Base-by-base conservation (phyloP, 1,140 invertebrate genomes). In the Trachymyrmex septentrionalis region DNA sequence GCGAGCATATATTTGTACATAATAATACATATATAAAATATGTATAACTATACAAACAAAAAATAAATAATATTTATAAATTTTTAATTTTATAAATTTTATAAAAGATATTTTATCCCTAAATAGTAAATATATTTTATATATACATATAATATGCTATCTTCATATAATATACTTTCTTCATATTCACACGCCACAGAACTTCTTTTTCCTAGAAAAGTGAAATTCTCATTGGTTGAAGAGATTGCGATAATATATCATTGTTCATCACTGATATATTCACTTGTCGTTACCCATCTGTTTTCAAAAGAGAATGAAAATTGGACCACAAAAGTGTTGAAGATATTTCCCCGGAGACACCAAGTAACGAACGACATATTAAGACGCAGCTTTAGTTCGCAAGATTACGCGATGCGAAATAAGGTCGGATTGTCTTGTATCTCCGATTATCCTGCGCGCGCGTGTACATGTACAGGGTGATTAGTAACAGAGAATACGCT, bases 371-470 rank as follows among this genome's bases (percentile, higher is more conserved):
- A 53, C 78, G 55, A 30, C 55, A 44, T 82, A 84, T 84, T 84
- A 84, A 75, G 80, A 75, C 57, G n/a, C 69, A 75, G 55, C 69
- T 75, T 84, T 75, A 75, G 57, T 27, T 50, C 48, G 38, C 24
- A 44, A 84, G 69, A 84, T 73, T 82, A 82, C n/a, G n/a, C 80
- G 55, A 73, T 50, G 80, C 55, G 55, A 84, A 75, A 73, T 73
- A 84, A 44, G 27, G 57, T 82, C 80, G 55, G 80, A 82, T 82
- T 82, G 66, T 73, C 67, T 82, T 61, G 38, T 57, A 75, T 84
- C 72, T 57, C 38, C 38, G 55, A 48, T 63, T 75, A 55, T 84
- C 12, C 12, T 24, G 34, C 16, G 50, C 53, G 24, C 38, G 38
- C 38, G 55, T 50, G 38, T 16, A 61, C 24, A 73, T 55, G 27